Base-by-base conservation (phyloP, 1,140 invertebrate species). In the Microplitis demolitor region DNA sequence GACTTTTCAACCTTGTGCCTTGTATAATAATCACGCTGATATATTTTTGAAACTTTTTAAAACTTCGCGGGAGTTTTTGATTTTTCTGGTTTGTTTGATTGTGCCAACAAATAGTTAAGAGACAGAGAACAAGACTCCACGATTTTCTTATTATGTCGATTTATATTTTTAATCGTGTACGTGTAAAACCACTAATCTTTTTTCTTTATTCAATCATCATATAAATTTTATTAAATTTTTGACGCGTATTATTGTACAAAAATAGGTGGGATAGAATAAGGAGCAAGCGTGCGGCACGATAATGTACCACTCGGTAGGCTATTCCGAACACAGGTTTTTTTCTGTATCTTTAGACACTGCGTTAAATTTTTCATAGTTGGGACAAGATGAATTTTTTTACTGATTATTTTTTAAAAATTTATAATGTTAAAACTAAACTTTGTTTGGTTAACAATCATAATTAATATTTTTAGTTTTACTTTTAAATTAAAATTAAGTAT, bases 91-190 rank as follows among this genome's bases (percentile, higher is more conserved):
- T 66, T 16, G 45, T 24, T 66, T 58, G 3, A 50, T 64, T 51
- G 63, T 66, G 63, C 63, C 63, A 66, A 66, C 31, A 14, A 54
- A 14, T 54, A 54, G n/a, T 13, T 54, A 54, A 54, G 53, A 54
- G 16, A 54, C 14, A 54, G 53, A 54, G 53, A 8, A 54, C 53
- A 54, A 54, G 53, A 54, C 53, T 54, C 5, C 53, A 54, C 24
- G 5, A 45, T 13, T 54, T 54, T 14, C n/a, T 11, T 54, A 14
- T 16, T 6, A 54, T 54, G 16, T 4, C 53, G 16, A n/a, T n/a
- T 54, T 13, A 54, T 54, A 54, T n/a, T 0, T 45, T 45, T 45
- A 5, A 45, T 3, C 39, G n/a, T 14, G n/a, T 54, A 54, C 13
- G 4, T 16, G 53, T 54, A 54, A 11, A 5, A 54, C 53, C 53